Conservation (phyloP, 2,113 vertebrate genomes). For the Cebidichthys violaceus region DNA sequence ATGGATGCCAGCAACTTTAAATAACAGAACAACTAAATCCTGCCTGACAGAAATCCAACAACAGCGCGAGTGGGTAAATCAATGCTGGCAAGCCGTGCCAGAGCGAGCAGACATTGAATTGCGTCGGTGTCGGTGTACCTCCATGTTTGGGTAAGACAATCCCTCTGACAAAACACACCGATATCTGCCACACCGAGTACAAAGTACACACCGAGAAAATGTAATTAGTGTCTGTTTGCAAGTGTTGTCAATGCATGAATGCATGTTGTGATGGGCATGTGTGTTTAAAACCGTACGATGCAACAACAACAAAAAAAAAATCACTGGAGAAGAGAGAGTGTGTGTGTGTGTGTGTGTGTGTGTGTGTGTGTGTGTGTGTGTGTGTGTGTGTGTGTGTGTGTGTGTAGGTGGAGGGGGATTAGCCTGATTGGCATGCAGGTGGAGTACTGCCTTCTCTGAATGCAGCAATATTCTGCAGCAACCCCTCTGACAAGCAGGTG, state of each 20-base stretch:
- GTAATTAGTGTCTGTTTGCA: conserved; percentile 60
- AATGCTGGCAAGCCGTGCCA: conserved; percentile 53
- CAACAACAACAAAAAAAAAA: conserved; percentile 2
- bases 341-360: conserved; percentile 40
- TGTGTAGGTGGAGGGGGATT: conserved; percentile 64
- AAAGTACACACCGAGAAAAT: conserved; percentile 36
- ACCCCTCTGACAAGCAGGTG: conserved; percentile 89
- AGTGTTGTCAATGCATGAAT: conserved; percentile 30
- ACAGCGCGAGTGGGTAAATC: conserved; percentile 50
- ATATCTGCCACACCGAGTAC: conserved; percentile 33
- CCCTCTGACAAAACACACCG: conserved; percentile 35
- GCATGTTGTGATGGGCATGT: conserved; percentile 49
- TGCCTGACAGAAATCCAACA: conserved; percentile 33
- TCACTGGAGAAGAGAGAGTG: conserved; percentile 30
- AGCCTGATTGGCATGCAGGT: conserved; percentile 89
- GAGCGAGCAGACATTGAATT: conserved; percentile 47
- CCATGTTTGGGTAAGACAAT: conserved; percentile 45
- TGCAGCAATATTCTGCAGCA: conserved; percentile 89
- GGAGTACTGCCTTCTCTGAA: conserved; percentile 75
- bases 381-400: conserved; percentile 37
- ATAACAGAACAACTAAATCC: conserved; percentile 53
- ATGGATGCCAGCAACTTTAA: conserved; percentile 56
- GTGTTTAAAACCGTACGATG: conserved; percentile 46
- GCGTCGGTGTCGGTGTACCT: conserved; percentile 41
- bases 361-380: conserved; percentile 44